Evolutionary conservation across 2,888 invertebrate species (phyloP), one percentile per base, ranked within the genome.

Genomic region (Criorhina ranunculi): DNA sequence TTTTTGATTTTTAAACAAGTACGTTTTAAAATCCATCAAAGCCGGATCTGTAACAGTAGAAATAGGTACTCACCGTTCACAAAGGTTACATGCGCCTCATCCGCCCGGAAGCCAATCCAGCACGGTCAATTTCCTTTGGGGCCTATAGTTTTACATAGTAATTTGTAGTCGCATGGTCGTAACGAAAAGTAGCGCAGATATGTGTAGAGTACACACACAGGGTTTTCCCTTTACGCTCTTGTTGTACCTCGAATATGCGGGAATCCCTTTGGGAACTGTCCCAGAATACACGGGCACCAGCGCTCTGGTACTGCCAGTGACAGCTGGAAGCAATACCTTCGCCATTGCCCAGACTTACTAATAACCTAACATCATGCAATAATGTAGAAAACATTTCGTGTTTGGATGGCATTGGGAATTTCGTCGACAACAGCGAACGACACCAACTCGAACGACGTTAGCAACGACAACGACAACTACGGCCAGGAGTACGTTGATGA

Each of bases 301-400:
- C 29, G 46, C 31, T 33, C 33, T 51, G 46, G 1, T 17, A 59
- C n/a, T 69, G 62, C 60, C 31, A 69, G 60, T 60, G 62, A 44
- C 78, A 64, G 57, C 78, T 85, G 75, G 60, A 64, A 69, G 83
- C 69, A 83, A 73, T 78, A 83, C 78, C 57, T 51, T 62, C 15
- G 69, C 79, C 64, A 76, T 60, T 76, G 70, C 51, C 66, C 80
- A 73, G 80, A 64, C 80, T 80, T 53, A 66, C 86, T 81, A 86
- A 86, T 85, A 85, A 78, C 80, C 85, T 79, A 79, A 87, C 86
- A 87, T 81, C 87, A 79, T 81, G 85, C 87, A 85, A 87, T 87
- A 87, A 78, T 86, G 80, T 76, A 77, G 70, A 81, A 76, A 86
- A 81, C 86, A 87, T 85, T 86, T 82, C 87, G 85, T 85, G 86